Evolutionary conservation across 2,113 vertebrate species (phyloP), one percentile per base, ranked within the genome.

Genomic region (Hystrix brachyura): DNA sequence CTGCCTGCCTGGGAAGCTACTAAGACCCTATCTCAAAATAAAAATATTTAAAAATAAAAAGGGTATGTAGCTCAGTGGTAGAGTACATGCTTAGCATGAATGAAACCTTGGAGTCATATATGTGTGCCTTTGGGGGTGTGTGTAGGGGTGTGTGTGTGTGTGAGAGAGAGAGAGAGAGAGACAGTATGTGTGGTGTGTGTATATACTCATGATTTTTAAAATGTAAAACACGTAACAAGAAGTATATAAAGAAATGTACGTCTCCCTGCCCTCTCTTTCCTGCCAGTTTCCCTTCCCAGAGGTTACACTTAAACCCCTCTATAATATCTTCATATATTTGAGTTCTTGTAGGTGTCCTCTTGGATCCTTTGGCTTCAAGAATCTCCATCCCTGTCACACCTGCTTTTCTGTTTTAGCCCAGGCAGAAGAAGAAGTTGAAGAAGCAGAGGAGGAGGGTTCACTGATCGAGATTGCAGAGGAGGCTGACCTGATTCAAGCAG

Each of bases 401-500:
- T 95, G 13, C 67, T 95, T 91, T 97, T 90, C 81, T 91, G 38
- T 94, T 48, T 64, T 65, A 98, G 98, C 57, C 87, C 94, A 97
- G 74, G 97, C 97, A 90, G 97, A 98, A 95, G 98, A 97, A 17
- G 98, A 98, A 32, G 96, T 96, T 5, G 95, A 94, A 76, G 98
- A 98, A 85, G 32, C 92, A 17, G 97, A 97, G 79, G 98, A 98
- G 10, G 98, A 98, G 1, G 98, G 98, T 1, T 98, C 98, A 0
- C 97, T 99, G 97, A 98, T 99, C 51, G 97, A 98, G 17, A 99
- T 99, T 1, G 94, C 98, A 17, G 99, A 99, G 97, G 99, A 99
- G 96, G 99, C 99, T 0, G 99, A 99, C 76, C 97, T 99, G 97
- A 99, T 99, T 96, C 98, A 99, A 98, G 99, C 98, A 4, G 99